A percentile compares a stretch with the other conserved stretches of the same genome.
Conservation (phyloP, 2,888 invertebrate genomes). For the Hirtodrosophila alboralis region DNA sequence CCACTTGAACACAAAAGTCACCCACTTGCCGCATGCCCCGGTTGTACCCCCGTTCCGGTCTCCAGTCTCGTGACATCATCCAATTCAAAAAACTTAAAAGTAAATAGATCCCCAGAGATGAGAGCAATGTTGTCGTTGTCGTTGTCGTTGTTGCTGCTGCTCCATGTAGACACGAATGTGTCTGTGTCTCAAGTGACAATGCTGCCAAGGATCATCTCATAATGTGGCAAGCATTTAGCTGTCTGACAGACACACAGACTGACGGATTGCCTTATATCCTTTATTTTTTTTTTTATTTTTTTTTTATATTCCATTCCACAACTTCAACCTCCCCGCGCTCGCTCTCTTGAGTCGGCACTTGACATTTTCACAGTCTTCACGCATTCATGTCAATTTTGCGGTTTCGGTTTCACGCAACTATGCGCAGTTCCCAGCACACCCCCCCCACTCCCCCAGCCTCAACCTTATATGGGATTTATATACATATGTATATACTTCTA, state of each 20-base stretch:
- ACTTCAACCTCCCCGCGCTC: not conserved
- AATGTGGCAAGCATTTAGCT: slow-evolving; percentile 80
- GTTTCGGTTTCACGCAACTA: slow-evolving; percentile 74
- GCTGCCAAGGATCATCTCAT: slow-evolving; percentile 82
- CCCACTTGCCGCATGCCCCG: slow-evolving; percentile 38
- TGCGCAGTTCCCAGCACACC: slow-evolving; percentile 28
- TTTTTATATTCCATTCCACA: not conserved
- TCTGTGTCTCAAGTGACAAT: slow-evolving; percentile 80
- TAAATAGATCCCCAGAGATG: slow-evolving; percentile 81
- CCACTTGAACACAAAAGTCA: slow-evolving; percentile 65
- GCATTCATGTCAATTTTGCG: slow-evolving; percentile 80
- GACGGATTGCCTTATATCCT: slow-evolving; percentile 44
- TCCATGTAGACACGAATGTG: slow-evolving; percentile 12
- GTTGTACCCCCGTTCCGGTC: not conserved
- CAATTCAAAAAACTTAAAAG: slow-evolving; percentile 80
- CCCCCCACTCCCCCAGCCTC: slow-evolving; percentile 1
- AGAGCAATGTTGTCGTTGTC: slow-evolving; percentile 46
- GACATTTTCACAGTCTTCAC: slow-evolving; percentile 79
- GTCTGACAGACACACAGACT: slow-evolving; percentile 41
- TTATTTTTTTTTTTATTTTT: not conserved
- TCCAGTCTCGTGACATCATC: slow-evolving; percentile 72
- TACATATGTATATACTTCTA: slow-evolving; percentile 3
- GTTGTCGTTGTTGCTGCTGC: slow-evolving; percentile 20
- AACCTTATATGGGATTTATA: slow-evolving; percentile 15
- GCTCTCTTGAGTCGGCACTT: slow-evolving; percentile 53